phyloP scores from a whole-genome alignment of 2,113 vertebrate genomes.

The Otis tarda region DNA sequence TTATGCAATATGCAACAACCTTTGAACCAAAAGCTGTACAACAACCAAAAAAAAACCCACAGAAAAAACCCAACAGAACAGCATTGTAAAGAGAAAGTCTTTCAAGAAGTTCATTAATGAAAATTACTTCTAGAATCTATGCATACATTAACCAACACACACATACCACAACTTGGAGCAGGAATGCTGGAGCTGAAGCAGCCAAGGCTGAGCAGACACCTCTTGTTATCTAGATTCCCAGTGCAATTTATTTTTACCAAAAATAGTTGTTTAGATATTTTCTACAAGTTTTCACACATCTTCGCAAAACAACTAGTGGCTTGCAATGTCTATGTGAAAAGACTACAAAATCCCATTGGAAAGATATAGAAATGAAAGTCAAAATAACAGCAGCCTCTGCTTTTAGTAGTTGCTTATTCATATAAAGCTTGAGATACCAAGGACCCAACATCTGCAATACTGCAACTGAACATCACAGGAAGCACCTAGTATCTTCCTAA shows the following conservation, averaged over 20 bases:
- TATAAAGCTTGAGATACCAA: not conserved
- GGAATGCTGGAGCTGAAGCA: not conserved
- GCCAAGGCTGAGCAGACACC: not conserved
- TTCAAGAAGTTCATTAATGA: slow-evolving; percentile 25
- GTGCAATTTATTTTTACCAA: not conserved
- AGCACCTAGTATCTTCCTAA: not conserved
- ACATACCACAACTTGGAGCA: not conserved
- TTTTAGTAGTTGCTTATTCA: not conserved
- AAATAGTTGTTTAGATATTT: not conserved
- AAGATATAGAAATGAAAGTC: not conserved
- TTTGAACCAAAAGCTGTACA: slow-evolving; percentile 44
- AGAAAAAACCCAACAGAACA: not conserved
- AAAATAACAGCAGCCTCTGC: not conserved
- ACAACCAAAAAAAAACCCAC: not conserved
- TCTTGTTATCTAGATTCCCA: not conserved
- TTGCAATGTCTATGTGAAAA: not conserved
- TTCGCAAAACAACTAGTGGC: not conserved
- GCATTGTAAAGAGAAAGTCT: not conserved
- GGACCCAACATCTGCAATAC: not conserved
- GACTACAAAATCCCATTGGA: not conserved
- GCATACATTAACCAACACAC: not conserved
- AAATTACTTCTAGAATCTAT: slow-evolving; percentile 14
- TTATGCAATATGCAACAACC: slow-evolving; percentile 34
- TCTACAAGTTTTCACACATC: not conserved
- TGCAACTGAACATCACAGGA: not conserved